These are phyloP conservation scores for Chrysomallon squamiferum DNA, from an alignment of 1,140 invertebrate genomes.

Conservation along the genomic window DNA sequence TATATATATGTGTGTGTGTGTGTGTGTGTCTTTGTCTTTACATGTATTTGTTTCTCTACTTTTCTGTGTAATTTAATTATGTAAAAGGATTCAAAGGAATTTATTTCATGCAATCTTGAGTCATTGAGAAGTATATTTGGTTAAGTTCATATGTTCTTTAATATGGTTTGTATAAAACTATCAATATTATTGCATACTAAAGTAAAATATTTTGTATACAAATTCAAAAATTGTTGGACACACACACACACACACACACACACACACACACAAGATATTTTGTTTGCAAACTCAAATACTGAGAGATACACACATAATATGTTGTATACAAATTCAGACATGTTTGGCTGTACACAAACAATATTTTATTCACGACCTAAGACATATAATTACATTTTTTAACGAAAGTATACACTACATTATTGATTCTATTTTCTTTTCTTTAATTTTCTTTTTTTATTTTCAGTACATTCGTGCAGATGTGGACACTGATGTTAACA, in stretches of 20 bases:
- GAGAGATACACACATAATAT: conserved; percentile 5
- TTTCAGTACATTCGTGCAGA: conserved; percentile 61
- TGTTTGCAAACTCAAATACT: conserved; percentile 2
- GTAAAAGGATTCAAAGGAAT: too few relatives aligned
- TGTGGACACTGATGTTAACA: conserved; percentile 49
- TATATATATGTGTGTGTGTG: too few relatives aligned
- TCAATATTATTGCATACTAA: too few relatives aligned
- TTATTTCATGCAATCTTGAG: too few relatives aligned
- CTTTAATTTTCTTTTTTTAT: not conserved
- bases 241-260: too few relatives aligned
- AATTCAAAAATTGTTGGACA: too few relatives aligned
- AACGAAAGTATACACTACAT: not conserved
- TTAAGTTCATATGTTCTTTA: too few relatives aligned
- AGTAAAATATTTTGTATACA: not conserved
- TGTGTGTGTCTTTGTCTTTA: too few relatives aligned
- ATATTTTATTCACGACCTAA: not conserved
- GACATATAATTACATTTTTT: not conserved
- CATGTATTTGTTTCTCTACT: too few relatives aligned
- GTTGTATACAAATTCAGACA: conserved; percentile 6
- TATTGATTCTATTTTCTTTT: not conserved
- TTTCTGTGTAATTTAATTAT: too few relatives aligned
- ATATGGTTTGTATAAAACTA: too few relatives aligned
- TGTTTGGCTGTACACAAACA: conserved; percentile 4
- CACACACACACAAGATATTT: not conserved
- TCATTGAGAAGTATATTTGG: too few relatives aligned